phyloP scores from a whole-genome alignment of 1,140 invertebrate genomes.

The Pseudachorutes palmiensis region DNA sequence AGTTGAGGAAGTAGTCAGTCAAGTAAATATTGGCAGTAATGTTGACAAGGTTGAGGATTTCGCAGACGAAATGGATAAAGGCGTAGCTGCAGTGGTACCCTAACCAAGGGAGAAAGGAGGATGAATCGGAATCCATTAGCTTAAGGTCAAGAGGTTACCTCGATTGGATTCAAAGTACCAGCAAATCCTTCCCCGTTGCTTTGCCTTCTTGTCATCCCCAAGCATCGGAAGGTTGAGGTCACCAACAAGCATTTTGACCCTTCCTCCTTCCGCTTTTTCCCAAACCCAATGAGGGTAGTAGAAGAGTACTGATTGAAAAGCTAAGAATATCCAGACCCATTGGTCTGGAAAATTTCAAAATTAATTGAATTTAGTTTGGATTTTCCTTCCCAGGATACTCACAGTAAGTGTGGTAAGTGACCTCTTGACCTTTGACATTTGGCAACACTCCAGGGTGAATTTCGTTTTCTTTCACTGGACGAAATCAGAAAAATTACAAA shows the following conservation, averaged over 20 bases:
- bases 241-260: slow-evolving; percentile 37
- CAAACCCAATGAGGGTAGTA: slow-evolving; percentile 42
- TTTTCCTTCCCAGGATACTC: too few species aligned
- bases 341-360: too few species aligned
- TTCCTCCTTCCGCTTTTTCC: slow-evolving; percentile 39
- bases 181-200: slow-evolving; percentile 15
- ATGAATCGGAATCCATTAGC: too few species aligned
- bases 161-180: slow-evolving; percentile 17
- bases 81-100: slow-evolving; percentile 50
- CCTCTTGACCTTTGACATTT: slow-evolving; percentile 33
- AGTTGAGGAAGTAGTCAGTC: slow-evolving; percentile 79
- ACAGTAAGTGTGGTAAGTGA: slow-evolving; percentile 40
- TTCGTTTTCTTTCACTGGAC: slow-evolving; percentile 36
- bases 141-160: slow-evolving; percentile 1
- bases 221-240: slow-evolving; percentile 37
- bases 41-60: slow-evolving; percentile 75
- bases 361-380: too few species aligned
- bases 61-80: slow-evolving; percentile 73
- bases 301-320: slow-evolving; percentile 40
- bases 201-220: slow-evolving; percentile 19
- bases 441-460: slow-evolving; percentile 40
- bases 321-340: slow-evolving; percentile 42
- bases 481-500: background rate
- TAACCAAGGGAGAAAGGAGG: background rate
- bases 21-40: slow-evolving; percentile 82